Base-by-base conservation (phyloP, 2,113 vertebrate genomes). In the Neopipo cinnamomea region DNA sequence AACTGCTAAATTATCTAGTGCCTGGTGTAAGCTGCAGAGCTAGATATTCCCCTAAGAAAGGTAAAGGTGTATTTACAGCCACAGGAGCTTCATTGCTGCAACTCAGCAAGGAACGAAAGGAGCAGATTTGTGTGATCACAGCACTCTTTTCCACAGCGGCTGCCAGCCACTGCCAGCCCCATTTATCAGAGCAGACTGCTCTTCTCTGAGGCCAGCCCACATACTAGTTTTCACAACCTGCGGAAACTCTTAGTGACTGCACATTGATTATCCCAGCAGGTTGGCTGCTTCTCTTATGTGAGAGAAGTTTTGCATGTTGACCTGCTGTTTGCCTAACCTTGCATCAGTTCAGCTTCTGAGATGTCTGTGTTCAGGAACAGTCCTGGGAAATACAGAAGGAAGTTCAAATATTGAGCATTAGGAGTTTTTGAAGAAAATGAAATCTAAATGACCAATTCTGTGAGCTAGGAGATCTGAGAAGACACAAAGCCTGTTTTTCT, bases 81-180 rank as follows among this genome's bases (percentile, higher is more conserved):
- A 49, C 3, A 8, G 49, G 74, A 91, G 22, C 55, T 94, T 91
- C 17, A 3, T 30, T 49, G 68, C 84, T 70, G 37, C 85, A 89
- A 74, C 53, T 83, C 81, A 90, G 53, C 67, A 85, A 80, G 72
- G 82, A 97, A 53, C 39, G 73, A 77, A 85, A 93, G 91, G 86
- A 96, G 53, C 65, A 94, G 89, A 94, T 91, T 50, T 87, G 73
- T 81, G 95, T 87, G 78, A 25, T 90, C 85, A 91, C 61, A 74
- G 52, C 4, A 10, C 50, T 84, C 8, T 93, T 89, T 95, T 94
- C 72, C 56, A 53, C 18, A 56, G 90, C 39, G 65, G 90, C 75
- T 88, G 87, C 93, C 92, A 90, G 89, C 14, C 62, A 35, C 30
- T 83, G 75, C 55, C 84, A 94, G 58, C 19, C 66, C 37, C 31